Base-by-base conservation (phyloP, 2,113 vertebrate genomes). In the Campylomormyrus tamandua region DNA sequence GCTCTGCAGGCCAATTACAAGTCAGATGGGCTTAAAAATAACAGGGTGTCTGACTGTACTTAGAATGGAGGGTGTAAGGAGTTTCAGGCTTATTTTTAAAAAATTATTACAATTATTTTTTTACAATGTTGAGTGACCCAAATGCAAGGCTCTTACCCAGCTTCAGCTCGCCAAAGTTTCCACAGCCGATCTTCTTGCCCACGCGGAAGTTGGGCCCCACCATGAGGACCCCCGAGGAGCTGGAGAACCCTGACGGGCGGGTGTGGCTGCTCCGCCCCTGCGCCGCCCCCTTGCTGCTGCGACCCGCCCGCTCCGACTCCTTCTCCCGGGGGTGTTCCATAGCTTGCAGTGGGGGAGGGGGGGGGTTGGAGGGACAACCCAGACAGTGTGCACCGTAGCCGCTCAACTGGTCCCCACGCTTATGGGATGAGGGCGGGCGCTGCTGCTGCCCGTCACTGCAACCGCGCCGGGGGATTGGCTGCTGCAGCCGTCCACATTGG, bases 121-220 rank as follows among this genome's bases (percentile, higher is more conserved):
- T 27, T 31, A 70, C 56, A 45, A 0, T 17, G 74, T 8, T 21
- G 45, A 46, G 80, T 3, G 6, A 84, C 21, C 80, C 42, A 48
- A 42, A 42, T 42, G 35, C 35, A 15, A 80, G 27, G 24, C 89
- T 92, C 97, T 96, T 96, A 99, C 98, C 98, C 92, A 99, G 96
- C 94, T 98, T 97, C 92, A 99, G 95, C 66, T 99, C 98, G 90
- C 98, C 98, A 90, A 99, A 99, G 95, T 99, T 99, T 92, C 98
- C 98, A 94, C 98, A 99, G 90, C 98, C 98, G 88, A 99, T 99
- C 95, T 99, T 99, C 96, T 99, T 99, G 92, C 98, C 98, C 94
- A 99, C 98, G 89, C 98, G 97, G 94, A 99, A 99, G 93, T 99
- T 99, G 88, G 98, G 98, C 92, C 98, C 98, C 93, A 99, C 98